Base-by-base conservation (phyloP, 2,113 vertebrate genomes). In the Benitochromis conjunctus region DNA sequence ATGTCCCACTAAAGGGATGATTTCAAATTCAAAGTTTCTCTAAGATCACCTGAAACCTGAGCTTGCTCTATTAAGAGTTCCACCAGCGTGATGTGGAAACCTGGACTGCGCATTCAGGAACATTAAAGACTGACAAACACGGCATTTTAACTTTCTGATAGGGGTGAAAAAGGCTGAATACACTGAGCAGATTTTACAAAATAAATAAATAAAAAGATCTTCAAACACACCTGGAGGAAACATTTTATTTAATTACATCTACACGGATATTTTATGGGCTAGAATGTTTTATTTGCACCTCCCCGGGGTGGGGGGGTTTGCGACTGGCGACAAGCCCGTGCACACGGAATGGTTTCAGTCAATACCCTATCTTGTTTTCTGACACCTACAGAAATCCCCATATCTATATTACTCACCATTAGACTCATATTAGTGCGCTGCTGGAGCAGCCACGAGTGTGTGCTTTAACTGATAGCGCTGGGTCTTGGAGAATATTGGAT, bases 341-440 rank as follows among this genome's bases (percentile, higher is more conserved):
- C 77, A 31, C 53, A 7, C 79, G 41, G 19, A 46, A 62, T 21
- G 11, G 69, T 83, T 84, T 90, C 21, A 85, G 87, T 91, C 92
- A 90, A 92, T 84, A 24, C 55, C 60, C 16, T 92, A 93, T 94
- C 93, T 90, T n/a, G 38, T 79, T 58, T 78, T 62, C 26, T 80
- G 81, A 94, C 92, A 92, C 89, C 85, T 85, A 51, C 81, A 85
- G 83, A 91, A 90, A 91, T 89, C 91, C 81, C 58, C 93, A 82
- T 94, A 95, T 95, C 95, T 93, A 87, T 90, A 92, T 87, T 88
- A 91, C 89, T 90, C 55, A 55, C 85, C 43, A 86, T 82, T 69
- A 87, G 66, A 78, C 87, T 89, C 91, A 92, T 95, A 95, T 94
- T 94, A 92, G 85, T n/a, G 55, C 86, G 16, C 53, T 34, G 77